Conservation (phyloP, 53 echinoderm and acorn worm genomes). For the Glandiceps talaboti region DNA sequence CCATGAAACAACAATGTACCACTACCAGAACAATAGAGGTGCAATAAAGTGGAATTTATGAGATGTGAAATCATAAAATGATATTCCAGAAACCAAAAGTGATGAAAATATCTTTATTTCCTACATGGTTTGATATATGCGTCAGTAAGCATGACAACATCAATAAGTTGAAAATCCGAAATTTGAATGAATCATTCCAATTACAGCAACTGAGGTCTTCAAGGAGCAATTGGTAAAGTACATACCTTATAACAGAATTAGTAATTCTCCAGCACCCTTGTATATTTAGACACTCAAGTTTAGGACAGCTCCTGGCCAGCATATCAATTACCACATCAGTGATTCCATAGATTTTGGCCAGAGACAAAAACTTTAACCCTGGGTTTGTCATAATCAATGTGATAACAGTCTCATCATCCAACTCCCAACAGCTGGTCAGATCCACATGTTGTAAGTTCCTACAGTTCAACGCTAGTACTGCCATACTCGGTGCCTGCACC, state of each 20-base stretch:
- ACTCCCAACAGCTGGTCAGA: constrained; percentile 60
- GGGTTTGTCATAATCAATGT: constrained; percentile 37
- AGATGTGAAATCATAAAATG: no score
- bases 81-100: no score
- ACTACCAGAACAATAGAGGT: no score
- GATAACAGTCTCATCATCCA: constrained; percentile 47
- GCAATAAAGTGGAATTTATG: no score
- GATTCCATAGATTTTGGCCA: constrained; percentile 64
- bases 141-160: no score
- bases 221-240: no score
- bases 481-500: constrained; percentile 40
- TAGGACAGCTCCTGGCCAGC: constrained; percentile 35
- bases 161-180: no score
- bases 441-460: constrained; percentile 48
- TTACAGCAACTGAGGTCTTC: no score
- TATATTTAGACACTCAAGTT: constrained; percentile 55
- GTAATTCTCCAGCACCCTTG: constrained; percentile 81
- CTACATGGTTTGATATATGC: no score
- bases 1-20: no score
- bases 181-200: no score
- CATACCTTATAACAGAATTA: constrained; percentile 58
- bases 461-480: constrained; percentile 45
- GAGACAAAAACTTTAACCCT: constrained; percentile 46
- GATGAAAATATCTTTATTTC: no score
- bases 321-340: constrained; percentile 36